Evolutionary conservation across 2,888 invertebrate genomes (phyloP).

Genomic region (Podabrus alpinus): DNA sequence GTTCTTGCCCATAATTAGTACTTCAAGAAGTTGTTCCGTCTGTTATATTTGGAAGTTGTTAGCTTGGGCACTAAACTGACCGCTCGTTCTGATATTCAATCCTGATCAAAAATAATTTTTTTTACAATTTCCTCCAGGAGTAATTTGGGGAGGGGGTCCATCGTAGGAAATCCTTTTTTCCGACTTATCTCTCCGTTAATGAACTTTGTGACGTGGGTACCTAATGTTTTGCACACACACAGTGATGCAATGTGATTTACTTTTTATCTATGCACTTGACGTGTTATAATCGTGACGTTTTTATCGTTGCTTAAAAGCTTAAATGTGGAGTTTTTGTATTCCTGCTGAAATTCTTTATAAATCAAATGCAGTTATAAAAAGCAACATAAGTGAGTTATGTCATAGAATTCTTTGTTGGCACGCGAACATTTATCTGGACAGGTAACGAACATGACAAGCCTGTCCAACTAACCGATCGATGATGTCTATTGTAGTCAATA

Average conservation of each 20-base stretch:
- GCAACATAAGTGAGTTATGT: constrained; percentile 19
- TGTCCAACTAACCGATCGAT: constrained; percentile 21
- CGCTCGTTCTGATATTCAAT: too few species aligned
- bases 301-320: too few species aligned
- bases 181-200: too few species aligned
- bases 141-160: too few species aligned
- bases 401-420: constrained; percentile 19
- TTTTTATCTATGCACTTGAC: neutral
- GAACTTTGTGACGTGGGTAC: neutral
- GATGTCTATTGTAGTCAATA: constrained; percentile 26
- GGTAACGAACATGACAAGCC: constrained; percentile 28
- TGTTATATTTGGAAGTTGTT: neutral
- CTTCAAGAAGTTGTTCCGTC: neutral
- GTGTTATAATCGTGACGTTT: neutral
- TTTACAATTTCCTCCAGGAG: too few species aligned
- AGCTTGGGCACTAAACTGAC: neutral
- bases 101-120: too few species aligned
- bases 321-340: neutral
- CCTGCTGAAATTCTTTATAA: neutral
- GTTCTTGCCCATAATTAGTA: neutral
- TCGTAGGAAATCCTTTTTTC: too few species aligned
- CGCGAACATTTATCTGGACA: constrained; percentile 27
- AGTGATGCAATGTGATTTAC: neutral
- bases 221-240: neutral
- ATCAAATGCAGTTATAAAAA: neutral